Evolutionary conservation across 2,797 vertebrate genomes (phyloP).

Genomic region (Pseudochirops corinnae): DNA sequence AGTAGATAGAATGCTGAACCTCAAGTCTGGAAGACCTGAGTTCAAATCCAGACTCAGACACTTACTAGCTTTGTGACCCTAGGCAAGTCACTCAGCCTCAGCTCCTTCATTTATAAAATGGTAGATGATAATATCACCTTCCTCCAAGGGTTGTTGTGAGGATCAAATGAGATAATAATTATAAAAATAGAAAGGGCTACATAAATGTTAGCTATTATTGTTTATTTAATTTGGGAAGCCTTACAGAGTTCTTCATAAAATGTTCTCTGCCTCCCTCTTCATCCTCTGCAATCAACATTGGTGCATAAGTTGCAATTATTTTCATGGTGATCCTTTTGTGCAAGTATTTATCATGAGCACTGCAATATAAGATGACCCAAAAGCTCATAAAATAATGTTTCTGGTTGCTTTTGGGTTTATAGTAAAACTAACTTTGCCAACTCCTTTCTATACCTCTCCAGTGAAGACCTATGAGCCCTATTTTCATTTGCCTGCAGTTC

Average conservation of each 20-base stretch:
- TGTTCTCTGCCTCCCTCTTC: neutral
- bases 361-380: neutral
- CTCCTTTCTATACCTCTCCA: neutral
- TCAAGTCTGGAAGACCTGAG: neutral
- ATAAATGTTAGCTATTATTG: neutral
- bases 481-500: neutral
- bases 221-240: neutral
- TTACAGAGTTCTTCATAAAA: neutral
- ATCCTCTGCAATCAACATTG: neutral
- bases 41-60: neutral
- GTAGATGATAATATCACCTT: neutral
- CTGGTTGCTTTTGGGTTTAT: neutral
- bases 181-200: neutral
- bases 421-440: neutral
- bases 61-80: neutral
- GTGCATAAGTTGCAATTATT: neutral
- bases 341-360: neutral
- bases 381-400: neutral
- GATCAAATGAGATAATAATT: neutral
- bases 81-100: neutral
- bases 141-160: neutral
- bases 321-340: neutral
- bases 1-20: neutral
- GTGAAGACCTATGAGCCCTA: neutral
- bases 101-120: neutral